Evolutionary conservation across 2,888 invertebrate species (phyloP).

Genomic region (Xestia sexstrigata): DNA sequence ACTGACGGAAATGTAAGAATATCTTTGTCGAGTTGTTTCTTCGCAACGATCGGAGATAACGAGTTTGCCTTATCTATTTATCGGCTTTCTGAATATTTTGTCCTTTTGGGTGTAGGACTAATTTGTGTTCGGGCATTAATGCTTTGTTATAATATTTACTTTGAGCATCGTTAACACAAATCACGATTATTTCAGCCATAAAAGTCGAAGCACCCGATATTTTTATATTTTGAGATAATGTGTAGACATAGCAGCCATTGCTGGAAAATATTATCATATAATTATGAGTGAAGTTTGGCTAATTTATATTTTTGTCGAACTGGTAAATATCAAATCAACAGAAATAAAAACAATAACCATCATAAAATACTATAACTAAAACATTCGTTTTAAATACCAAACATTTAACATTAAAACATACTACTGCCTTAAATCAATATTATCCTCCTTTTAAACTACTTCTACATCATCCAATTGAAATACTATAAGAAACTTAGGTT

Average conservation of each 20-base stretch:
- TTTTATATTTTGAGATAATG: not conserved
- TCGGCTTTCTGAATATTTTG: constrained; percentile 25
- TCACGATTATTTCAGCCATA: not conserved
- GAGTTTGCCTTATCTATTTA: constrained; percentile 48
- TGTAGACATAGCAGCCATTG: not conserved
- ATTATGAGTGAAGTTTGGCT: too few relatives aligned
- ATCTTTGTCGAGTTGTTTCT: constrained; percentile 43
- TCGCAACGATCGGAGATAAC: constrained; percentile 40
- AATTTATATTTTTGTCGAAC: too few relatives aligned
- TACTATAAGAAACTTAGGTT: constrained; percentile 10
- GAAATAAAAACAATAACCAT: too few relatives aligned
- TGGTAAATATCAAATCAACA: too few relatives aligned
- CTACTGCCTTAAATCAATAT: not conserved
- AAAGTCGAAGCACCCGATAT: not conserved
- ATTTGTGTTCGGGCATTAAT: constrained; percentile 5
- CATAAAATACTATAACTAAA: not conserved
- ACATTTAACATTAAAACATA: not conserved
- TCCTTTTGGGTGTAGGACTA: not conserved
- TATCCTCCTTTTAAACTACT: not conserved
- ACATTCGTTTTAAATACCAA: not conserved
- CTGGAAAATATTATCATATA: not conserved
- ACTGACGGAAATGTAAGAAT: constrained; percentile 31
- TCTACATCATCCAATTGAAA: not conserved
- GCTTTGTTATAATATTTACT: not conserved
- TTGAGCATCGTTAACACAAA: not conserved